Evolutionary conservation across 2,888 invertebrate species (phyloP).

Genomic region (Cartodere bifasciata): DNA sequence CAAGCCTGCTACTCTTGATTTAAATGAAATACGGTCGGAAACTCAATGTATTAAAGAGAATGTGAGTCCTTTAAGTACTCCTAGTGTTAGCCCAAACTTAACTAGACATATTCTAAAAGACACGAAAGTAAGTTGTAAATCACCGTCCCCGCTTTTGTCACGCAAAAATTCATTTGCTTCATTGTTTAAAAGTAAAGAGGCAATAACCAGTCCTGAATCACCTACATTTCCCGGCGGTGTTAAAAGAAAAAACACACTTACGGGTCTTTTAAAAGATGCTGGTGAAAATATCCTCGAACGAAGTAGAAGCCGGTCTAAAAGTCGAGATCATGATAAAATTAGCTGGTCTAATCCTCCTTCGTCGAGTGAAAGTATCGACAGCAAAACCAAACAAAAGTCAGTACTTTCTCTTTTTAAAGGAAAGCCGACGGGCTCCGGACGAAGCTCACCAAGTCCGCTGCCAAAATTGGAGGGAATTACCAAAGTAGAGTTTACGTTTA

Average conservation of each 20-base stretch:
- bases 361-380: constrained; percentile 33
- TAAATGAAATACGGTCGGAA: constrained; percentile 26
- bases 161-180: constrained; percentile 74
- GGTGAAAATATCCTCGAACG: constrained; percentile 29
- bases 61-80: no score
- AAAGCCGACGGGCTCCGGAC: constrained; percentile 33
- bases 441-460: constrained; percentile 21
- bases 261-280: constrained; percentile 30
- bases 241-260: constrained; percentile 27
- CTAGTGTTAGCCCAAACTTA: constrained; percentile 38
- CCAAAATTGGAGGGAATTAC: constrained; percentile 35
- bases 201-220: constrained; percentile 49
- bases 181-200: constrained; percentile 61
- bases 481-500: constrained; percentile 32
- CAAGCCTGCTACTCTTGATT: constrained; percentile 50
- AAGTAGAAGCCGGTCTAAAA: constrained; percentile 41
- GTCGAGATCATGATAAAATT: constrained; percentile 42
- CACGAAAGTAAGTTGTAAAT: constrained; percentile 26
- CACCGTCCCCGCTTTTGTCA: constrained; percentile 61
- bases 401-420: constrained; percentile 54
- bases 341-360: constrained; percentile 41
- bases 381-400: constrained; percentile 45
- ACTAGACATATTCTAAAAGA: constrained; percentile 26
- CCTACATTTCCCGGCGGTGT: constrained; percentile 33
- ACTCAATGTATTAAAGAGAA: background rate